Evolutionary conservation across 2,888 invertebrate species (phyloP).

Genomic region (Lepetodrilus schrolli): DNA sequence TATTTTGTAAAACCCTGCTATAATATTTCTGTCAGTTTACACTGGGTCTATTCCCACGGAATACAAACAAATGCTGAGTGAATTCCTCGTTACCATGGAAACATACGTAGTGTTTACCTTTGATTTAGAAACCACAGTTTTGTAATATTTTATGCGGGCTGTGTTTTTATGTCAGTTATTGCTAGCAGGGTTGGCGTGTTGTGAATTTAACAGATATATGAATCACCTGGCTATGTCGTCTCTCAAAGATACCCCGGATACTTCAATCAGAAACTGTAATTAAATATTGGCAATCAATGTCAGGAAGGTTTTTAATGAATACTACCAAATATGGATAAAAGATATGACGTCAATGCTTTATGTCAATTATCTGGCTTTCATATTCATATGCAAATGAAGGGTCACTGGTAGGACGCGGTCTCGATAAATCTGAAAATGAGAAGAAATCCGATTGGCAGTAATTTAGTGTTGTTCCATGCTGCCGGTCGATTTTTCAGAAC

Average conservation of each 20-base stretch:
- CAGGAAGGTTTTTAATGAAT: conserved; percentile 21
- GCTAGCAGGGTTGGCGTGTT: background rate
- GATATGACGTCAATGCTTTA: conserved; percentile 23
- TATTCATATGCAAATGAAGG: conserved; percentile 25
- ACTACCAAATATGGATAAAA: conserved; percentile 22
- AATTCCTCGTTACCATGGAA: conserved; percentile 26
- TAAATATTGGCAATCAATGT: conserved; percentile 27
- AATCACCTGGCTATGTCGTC: background rate
- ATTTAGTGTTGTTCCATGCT: conserved; percentile 15
- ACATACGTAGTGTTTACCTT: conserved; percentile 21
- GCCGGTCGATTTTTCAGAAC: conserved; percentile 15
- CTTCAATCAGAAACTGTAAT: conserved; percentile 25
- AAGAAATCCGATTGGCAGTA: conserved; percentile 25
- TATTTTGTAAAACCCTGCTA: background rate
- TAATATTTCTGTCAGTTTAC: conserved; percentile 15
- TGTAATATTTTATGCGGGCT: conserved; percentile 23
- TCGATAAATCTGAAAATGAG: conserved; percentile 27
- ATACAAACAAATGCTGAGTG: conserved; percentile 25
- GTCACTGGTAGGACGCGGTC: conserved; percentile 21
- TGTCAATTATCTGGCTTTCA: conserved; percentile 19
- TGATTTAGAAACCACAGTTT: conserved; percentile 22
- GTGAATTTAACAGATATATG: conserved; percentile 24
- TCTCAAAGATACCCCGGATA: conserved; percentile 20
- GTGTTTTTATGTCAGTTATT: conserved; percentile 24
- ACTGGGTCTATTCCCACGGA: conserved; percentile 24